phyloP scores from a whole-genome alignment of 2,113 vertebrate species.

The Chaetura pelagica region DNA sequence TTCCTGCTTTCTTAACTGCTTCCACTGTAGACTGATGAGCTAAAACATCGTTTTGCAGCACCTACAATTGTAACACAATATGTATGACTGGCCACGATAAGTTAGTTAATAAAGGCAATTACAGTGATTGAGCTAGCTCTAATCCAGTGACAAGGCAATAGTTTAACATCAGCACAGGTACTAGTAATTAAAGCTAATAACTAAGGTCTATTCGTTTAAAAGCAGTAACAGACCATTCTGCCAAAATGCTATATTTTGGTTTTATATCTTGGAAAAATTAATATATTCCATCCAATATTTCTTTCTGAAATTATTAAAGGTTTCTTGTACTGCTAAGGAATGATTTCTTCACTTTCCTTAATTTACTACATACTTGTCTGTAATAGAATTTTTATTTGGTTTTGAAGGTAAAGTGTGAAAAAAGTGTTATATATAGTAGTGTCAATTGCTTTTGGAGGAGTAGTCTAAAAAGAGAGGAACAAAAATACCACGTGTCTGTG shows the following conservation, averaged over 20 bases:
- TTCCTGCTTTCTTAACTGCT: slow-evolving; percentile 93
- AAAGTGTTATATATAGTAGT: background rate
- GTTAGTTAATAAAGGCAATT: background rate
- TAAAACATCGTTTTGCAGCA: slow-evolving; percentile 94
- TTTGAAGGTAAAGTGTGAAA: background rate
- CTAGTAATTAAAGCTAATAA: background rate
- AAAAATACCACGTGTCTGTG: background rate
- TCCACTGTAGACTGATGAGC: slow-evolving; percentile 94
- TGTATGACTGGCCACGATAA: background rate
- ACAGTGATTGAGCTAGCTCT: background rate
- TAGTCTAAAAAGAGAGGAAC: background rate
- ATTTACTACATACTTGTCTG: background rate
- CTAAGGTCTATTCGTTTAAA: background rate
- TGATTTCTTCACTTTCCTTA: background rate
- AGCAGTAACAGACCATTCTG: background rate
- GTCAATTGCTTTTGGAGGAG: background rate
- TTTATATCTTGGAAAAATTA: background rate
- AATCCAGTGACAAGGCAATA: background rate
- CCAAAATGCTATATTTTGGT: background rate
- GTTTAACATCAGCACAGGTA: background rate
- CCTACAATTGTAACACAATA: slow-evolving; percentile 75
- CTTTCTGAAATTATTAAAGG: background rate
- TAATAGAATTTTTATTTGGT: background rate
- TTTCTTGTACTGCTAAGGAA: background rate
- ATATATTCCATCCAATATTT: background rate